Conservation (phyloP, 1,140 invertebrate genomes). For the Eurosta solidaginis region DNA sequence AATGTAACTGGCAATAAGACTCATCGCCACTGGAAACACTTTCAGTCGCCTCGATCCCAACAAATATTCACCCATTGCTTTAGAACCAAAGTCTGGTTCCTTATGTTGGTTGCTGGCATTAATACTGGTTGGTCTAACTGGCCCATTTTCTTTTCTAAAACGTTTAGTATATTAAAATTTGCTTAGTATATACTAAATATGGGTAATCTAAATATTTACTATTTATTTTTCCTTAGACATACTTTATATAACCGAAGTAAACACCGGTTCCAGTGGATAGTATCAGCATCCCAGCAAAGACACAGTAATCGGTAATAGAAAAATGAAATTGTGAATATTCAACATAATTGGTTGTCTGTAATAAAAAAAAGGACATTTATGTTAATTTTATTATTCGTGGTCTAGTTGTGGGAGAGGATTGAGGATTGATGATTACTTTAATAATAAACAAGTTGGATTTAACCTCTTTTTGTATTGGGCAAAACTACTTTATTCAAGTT, state of each 20-base stretch:
- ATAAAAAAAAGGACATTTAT: not conserved
- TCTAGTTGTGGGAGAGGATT: too few species aligned
- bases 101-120: constrained; percentile 15
- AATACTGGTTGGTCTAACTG: not conserved
- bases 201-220: not conserved
- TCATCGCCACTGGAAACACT: constrained; percentile 81
- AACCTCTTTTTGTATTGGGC: too few species aligned
- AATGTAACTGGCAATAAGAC: constrained; percentile 82
- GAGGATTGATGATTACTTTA: too few species aligned
- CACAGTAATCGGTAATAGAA: constrained; percentile 64
- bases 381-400: not conserved
- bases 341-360: not conserved
- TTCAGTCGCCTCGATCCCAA: constrained; percentile 73
- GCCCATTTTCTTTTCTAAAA: not conserved
- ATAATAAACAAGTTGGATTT: too few species aligned
- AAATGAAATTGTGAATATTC: constrained; percentile 35
- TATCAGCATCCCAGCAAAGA: constrained; percentile 67
- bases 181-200: constrained; percentile 1
- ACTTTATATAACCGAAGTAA: constrained; percentile 69
- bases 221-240: constrained; percentile 38
- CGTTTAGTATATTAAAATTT: too few species aligned
- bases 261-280: constrained; percentile 72
- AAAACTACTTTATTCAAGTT: too few species aligned
- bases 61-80: constrained; percentile 70
- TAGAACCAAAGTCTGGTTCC: constrained; percentile 53